A percentile compares a stretch with the other conserved stretches of the same genome.
Evolutionary conservation across 2,888 invertebrate genomes (phyloP).

Genomic region (Xanthostigma xanthostigma): DNA sequence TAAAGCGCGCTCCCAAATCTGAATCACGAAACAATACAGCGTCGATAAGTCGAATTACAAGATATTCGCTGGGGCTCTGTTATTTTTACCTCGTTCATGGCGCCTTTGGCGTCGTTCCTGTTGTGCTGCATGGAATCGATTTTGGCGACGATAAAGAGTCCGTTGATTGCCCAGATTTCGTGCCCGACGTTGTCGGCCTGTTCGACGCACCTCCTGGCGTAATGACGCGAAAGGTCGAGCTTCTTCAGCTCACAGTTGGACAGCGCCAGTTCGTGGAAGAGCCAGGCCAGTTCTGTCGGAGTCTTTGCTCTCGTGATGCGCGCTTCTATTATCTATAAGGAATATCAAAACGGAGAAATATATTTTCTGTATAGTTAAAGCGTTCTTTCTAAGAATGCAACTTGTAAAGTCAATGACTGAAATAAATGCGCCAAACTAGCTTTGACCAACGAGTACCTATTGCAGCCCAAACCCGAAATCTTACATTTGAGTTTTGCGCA

Average conservation of each 20-base stretch:
- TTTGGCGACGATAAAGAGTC: slow-evolving; percentile 26
- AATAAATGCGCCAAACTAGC: too few species aligned
- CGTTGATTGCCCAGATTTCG: slow-evolving; percentile 29
- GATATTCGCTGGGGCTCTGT: too few species aligned
- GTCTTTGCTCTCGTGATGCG: slow-evolving; percentile 19
- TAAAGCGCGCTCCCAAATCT: too few species aligned
- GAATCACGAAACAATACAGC: too few species aligned
- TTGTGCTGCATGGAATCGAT: slow-evolving; percentile 30
- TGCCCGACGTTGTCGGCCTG: slow-evolving; percentile 21
- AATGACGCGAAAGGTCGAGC: slow-evolving; percentile 28
- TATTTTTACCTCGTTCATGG: slow-evolving; percentile 12
- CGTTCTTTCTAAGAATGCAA: too few species aligned
- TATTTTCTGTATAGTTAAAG: too few species aligned
- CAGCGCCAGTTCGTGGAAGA: slow-evolving; percentile 32
- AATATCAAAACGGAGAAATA: too few species aligned
- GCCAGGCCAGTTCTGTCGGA: slow-evolving; percentile 30
- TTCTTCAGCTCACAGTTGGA: slow-evolving; percentile 26
- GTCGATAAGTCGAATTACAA: too few species aligned
- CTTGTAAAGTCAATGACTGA: too few species aligned
- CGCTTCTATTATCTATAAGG: slow-evolving; percentile 11
- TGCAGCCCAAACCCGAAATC: too few species aligned
- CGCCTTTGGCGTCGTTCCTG: slow-evolving; percentile 31
- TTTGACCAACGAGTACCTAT: too few species aligned
- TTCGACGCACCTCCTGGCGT: slow-evolving; percentile 25
- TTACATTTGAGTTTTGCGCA: too few species aligned